These are phyloP conservation scores for Oscarella lobularis DNA, from an alignment of 37 sponge, comb jelly and placozoan genomes.

Conservation along the genomic window DNA sequence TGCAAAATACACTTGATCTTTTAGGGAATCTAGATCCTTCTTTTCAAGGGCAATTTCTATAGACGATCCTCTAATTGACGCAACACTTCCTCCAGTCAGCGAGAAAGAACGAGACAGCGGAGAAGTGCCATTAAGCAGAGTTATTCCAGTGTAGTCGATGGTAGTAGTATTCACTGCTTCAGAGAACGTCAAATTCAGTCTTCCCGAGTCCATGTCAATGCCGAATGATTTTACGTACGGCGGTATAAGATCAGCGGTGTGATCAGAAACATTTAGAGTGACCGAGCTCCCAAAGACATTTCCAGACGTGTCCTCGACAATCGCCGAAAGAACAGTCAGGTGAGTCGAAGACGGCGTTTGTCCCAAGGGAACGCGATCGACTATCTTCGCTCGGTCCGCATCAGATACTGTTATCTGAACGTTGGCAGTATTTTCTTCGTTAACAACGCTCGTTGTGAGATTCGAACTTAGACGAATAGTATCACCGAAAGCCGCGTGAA, in stretches of 20 bases:
- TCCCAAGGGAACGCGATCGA: constrained; percentile 46
- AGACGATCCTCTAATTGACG: constrained; percentile 5
- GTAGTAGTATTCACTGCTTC: constrained; percentile 8
- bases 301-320: constrained; percentile 50
- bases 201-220: constrained; percentile 10
- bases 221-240: constrained; percentile 9
- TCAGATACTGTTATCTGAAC: background rate
- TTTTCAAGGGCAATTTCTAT: background rate
- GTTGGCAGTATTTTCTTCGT: background rate
- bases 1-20: constrained; percentile 23
- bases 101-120: constrained; percentile 11
- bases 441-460: background rate
- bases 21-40: constrained; percentile 41
- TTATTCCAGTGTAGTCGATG: constrained; percentile 1
- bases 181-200: constrained; percentile 7
- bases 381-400: constrained; percentile 17
- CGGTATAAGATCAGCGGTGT: constrained; percentile 9
- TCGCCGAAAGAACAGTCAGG: background rate
- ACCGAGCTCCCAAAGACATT: constrained; percentile 36
- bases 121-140: background rate
- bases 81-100: constrained; percentile 39
- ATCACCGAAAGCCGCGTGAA: constrained; percentile 12
- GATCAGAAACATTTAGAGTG: constrained; percentile 4
- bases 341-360: constrained; percentile 35
- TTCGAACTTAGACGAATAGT: background rate